These are phyloP conservation scores for Phaetusa simplex DNA, from an alignment of 2,113 vertebrate genomes.

Conservation along the genomic window DNA sequence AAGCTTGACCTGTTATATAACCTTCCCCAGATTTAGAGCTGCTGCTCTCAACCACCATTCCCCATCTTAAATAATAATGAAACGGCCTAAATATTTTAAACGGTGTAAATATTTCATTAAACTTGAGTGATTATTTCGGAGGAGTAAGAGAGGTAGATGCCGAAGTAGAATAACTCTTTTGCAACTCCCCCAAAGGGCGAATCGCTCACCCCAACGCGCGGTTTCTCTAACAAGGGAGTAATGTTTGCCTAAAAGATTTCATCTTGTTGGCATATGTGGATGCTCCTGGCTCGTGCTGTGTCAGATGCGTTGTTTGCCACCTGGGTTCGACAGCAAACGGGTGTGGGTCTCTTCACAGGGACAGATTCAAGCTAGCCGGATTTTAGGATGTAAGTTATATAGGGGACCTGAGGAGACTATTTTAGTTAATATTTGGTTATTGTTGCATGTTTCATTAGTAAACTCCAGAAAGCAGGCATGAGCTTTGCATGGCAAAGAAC, in stretches of 20 bases:
- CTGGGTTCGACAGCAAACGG: neutral
- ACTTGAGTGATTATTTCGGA: neutral
- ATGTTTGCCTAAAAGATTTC: neutral
- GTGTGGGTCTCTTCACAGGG: neutral
- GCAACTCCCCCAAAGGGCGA: neutral
- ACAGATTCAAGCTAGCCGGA: neutral
- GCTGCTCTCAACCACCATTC: neutral
- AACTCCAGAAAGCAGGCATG: neutral
- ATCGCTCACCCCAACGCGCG: neutral
- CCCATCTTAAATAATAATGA: neutral
- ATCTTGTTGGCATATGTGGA: neutral
- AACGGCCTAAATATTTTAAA: neutral
- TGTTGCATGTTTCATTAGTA: neutral
- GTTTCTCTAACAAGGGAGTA: neutral
- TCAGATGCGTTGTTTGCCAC: neutral
- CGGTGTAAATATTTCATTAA: constrained; percentile 40
- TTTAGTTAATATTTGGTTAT: neutral
- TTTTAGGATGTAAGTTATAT: neutral
- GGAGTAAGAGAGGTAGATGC: neutral
- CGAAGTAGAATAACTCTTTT: neutral
- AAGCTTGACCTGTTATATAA: neutral
- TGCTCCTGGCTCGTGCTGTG: neutral
- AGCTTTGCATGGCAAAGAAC: neutral
- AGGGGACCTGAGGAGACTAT: neutral
- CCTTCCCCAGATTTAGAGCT: neutral